Base-by-base conservation (phyloP, 2,113 vertebrate genomes). In the Alexandromys fortis region DNA sequence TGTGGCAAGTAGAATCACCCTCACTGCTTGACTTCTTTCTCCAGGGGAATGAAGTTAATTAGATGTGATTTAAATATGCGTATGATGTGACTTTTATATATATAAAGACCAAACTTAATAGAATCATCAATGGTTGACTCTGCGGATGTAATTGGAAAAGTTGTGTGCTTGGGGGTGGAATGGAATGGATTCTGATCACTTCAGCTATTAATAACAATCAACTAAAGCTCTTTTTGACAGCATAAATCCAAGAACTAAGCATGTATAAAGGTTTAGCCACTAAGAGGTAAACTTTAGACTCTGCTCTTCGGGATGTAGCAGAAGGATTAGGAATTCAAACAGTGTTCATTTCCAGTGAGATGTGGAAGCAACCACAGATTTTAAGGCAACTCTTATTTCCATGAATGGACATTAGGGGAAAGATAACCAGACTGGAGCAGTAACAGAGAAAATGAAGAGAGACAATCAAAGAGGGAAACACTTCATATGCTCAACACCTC, bases 1-100 rank as follows among this genome's bases (percentile, higher is more conserved):
- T 63, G 81, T 81, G 35, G 75, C 85, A 78, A 96, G 89, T 92
- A 58, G 49, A 90, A 94, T 96, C 83, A 92, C 81, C 70, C 85
- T 24, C 76, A 72, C 65, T 94, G 11, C 79, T 96, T 95, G 90
- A 89, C 42, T 94, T 88, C n/a, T 82, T 76, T 82, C 49, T 72
- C 65, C 1, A 0, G 76, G 33, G 81, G 21, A 30, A 49, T 96
- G 49, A 87, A 93, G 92, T 72, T 90, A 94, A 93, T 92, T 90
- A 96, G 78, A 47, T 91, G 63, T 47, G 55, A 42, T 10, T 85
- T 94, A 95, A 88, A 75, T 90, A 79, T 96, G 76, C 22, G 5
- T 88, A 72, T 61, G 65, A 90, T 88, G 26, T 30, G 86, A 78
- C 33, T 95, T 28, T 75, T 94, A 94, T 96, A 58, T 81, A 58